Evolutionary conservation across 2,888 invertebrate species (phyloP).

Genomic region (Galerucella pusilla): DNA sequence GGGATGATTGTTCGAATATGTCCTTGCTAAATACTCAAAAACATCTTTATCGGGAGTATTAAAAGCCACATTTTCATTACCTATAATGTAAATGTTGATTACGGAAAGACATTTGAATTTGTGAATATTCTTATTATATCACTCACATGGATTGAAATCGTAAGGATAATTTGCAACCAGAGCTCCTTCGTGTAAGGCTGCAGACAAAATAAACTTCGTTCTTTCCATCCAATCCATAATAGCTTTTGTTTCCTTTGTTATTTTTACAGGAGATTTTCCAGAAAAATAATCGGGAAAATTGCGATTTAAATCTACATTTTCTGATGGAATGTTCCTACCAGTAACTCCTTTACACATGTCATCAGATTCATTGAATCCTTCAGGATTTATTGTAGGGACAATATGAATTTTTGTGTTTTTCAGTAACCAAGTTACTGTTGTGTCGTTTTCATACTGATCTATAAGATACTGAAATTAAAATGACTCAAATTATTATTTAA

Average conservation of each 20-base stretch:
- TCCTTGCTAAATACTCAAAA: slow-evolving; percentile 69
- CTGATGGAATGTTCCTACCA: slow-evolving; percentile 26
- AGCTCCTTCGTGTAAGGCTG: slow-evolving; percentile 74
- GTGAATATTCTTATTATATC: background rate
- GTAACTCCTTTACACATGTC: slow-evolving; percentile 53
- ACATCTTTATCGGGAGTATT: slow-evolving; percentile 74
- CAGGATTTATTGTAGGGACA: slow-evolving; percentile 81
- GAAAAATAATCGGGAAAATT: slow-evolving; percentile 73
- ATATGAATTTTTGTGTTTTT: slow-evolving; percentile 78
- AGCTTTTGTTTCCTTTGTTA: slow-evolving; percentile 70
- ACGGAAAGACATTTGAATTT: too few species aligned
- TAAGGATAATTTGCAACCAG: slow-evolving; percentile 78
- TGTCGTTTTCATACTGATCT: slow-evolving; percentile 64
- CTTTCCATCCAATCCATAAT: slow-evolving; percentile 71
- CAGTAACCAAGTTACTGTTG: slow-evolving; percentile 70
- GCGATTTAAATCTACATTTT: slow-evolving; percentile 66
- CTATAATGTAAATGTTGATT: slow-evolving; percentile 22
- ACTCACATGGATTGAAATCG: slow-evolving; percentile 66
- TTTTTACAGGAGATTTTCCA: slow-evolving; percentile 54
- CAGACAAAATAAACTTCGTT: slow-evolving; percentile 72
- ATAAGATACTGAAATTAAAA: slow-evolving; percentile 64
- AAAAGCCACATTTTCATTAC: slow-evolving; percentile 60
- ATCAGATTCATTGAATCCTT: slow-evolving; percentile 69
- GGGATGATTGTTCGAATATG: slow-evolving; percentile 70
- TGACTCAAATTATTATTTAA: background rate